phyloP scores from a whole-genome alignment of 1,140 invertebrate genomes.

The Meloidogyne chitwoodi region DNA sequence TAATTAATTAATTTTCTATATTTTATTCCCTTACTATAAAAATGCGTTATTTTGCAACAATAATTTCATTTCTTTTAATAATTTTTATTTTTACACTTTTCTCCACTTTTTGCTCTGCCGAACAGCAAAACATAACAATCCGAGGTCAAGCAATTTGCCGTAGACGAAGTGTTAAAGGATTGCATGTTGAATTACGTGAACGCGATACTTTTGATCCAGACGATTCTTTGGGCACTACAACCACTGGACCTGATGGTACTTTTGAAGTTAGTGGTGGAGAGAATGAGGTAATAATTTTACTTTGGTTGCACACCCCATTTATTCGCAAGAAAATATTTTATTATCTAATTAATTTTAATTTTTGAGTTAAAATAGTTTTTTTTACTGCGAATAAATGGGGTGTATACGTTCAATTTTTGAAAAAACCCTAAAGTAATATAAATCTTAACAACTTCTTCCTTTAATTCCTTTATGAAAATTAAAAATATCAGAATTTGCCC shows the following conservation, averaged over 20 bases:
- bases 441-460: no score
- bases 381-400: no score
- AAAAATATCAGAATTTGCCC: no score
- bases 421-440: no score
- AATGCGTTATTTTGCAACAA: not conserved
- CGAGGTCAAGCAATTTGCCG: slow-evolving; percentile 35
- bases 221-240: slow-evolving; percentile 18
- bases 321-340: no score
- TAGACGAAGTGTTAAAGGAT: slow-evolving; percentile 27
- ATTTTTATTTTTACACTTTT: not conserved
- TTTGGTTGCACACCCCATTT: not conserved
- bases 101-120: not conserved
- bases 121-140: slow-evolving; percentile 23
- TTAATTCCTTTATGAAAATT: no score
- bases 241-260: slow-evolving; percentile 7
- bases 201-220: slow-evolving; percentile 49
- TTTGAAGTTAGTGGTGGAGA: slow-evolving; percentile 38
- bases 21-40: not conserved
- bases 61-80: not conserved
- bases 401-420: no score
- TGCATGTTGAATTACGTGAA: slow-evolving; percentile 33
- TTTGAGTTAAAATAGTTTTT: no score
- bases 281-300: slow-evolving; percentile 34
- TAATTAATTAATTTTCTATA: no score
- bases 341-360: no score